Evolutionary conservation across 2,113 vertebrate species (phyloP), one percentile per base, ranked within the genome.

Genomic region (Argyrosomus japonicus): DNA sequence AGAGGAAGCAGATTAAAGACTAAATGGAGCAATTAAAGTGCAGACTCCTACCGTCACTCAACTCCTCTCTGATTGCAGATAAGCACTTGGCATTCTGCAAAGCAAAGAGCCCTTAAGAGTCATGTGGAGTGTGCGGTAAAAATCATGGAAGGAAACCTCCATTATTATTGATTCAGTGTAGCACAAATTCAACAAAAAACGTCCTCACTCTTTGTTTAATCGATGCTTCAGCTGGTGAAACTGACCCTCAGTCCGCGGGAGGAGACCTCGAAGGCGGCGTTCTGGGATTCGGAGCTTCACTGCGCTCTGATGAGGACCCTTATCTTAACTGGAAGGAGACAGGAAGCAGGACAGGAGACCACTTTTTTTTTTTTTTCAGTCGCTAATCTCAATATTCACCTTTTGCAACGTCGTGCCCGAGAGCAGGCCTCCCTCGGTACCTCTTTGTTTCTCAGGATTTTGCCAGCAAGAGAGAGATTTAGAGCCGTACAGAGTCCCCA

Each of bases 21-120:
- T 85, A 85, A 83, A 90, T 83, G 83, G 79, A 83, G 78, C 88
- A 84, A 88, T 92, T 90, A 91, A 86, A 32, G 2, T 69, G 62
- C 6, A 3, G 50, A 62, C 69, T 70, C 67, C 61, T 36, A 40
- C 77, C 3, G 36, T 77, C 79, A 67, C 58, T 84, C 54, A 58
- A 71, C 79, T 45, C 87, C 63, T 62, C 68, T 43, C 51, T 62
- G 79, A 86, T 80, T 75, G 85, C 77, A 70, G 81, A 80, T 77
- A 85, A 84, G 67, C 63, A 9, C 75, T 80, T 63, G 53, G 48
- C 53, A 40, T 75, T 82, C 23, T 56, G 61, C 25, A 12, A 8
- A 75, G 64, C 17, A 58, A 58, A 64, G 17, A 62, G 63, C 40
- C 71, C 75, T 74, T 48, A 53, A 51, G 81, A 72, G 68, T 68